Conservation (phyloP, 37 sponge, comb jelly and placozoan genomes). For the Dysidea cf. avara region DNA sequence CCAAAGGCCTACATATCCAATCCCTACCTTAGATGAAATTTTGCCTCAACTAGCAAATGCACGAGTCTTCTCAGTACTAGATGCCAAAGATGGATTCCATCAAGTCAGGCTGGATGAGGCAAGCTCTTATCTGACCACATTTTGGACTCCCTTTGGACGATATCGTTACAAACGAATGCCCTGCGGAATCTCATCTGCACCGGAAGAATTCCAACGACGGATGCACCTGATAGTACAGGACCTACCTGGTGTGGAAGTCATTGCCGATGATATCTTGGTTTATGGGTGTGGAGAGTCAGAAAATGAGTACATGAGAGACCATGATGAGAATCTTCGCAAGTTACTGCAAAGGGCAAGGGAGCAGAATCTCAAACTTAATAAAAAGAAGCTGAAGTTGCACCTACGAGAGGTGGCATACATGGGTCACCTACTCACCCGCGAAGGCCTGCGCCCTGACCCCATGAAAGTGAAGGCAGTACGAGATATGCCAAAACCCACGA, state of each 20-base stretch:
- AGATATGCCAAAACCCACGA: slow-evolving; percentile 4
- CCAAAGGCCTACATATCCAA: slow-evolving; percentile 19
- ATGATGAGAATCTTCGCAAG: slow-evolving; percentile 7
- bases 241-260: slow-evolving; percentile 22
- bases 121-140: slow-evolving; percentile 19
- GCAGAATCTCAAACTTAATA: slow-evolving; percentile 6
- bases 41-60: slow-evolving; percentile 15
- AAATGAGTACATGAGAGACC: slow-evolving; percentile 13
- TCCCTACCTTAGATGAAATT: slow-evolving; percentile 32
- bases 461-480: slow-evolving; percentile 9
- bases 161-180: slow-evolving; percentile 17
- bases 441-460: slow-evolving; percentile 14
- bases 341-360: slow-evolving; percentile 18
- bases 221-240: slow-evolving; percentile 21
- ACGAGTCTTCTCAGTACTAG: slow-evolving; percentile 19
- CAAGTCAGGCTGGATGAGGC: slow-evolving; percentile 17
- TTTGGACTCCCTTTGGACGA: slow-evolving; percentile 27
- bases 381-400: slow-evolving; percentile 1
- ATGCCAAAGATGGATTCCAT: slow-evolving; percentile 30
- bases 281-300: slow-evolving; percentile 23
- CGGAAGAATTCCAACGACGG: slow-evolving; percentile 30
- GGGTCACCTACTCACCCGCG: background rate
- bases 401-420: slow-evolving; percentile 6
- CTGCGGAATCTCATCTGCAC: slow-evolving; percentile 32
- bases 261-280: slow-evolving; percentile 41